phyloP scores from a whole-genome alignment of 2,113 vertebrate species.

The Ginglymostoma cirratum region DNA sequence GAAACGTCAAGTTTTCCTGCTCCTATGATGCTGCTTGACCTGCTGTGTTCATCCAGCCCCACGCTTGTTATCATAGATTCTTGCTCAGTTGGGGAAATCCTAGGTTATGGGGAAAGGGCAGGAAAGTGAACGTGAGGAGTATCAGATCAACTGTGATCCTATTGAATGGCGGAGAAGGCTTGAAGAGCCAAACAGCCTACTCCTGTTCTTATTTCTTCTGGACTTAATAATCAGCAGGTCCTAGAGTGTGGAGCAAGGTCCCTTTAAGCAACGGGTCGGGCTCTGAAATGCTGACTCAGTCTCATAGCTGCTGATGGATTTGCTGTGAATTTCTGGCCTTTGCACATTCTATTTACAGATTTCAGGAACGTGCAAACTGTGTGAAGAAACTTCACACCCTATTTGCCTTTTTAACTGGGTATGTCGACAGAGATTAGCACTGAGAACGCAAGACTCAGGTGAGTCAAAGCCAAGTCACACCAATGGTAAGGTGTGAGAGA shows the following conservation, averaged over 20 bases:
- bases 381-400: not conserved
- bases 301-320: not conserved
- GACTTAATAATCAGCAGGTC: not conserved
- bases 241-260: not conserved
- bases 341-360: not conserved
- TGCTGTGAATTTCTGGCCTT: not conserved
- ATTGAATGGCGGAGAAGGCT: too few relatives aligned
- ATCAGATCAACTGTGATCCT: too few relatives aligned
- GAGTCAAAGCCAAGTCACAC: not conserved
- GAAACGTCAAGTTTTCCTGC: too few relatives aligned
- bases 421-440: not conserved
- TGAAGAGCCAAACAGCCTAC: too few relatives aligned
- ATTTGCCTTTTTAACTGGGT: not conserved
- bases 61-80: too few relatives aligned
- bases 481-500: not conserved
- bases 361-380: not conserved
- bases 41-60: too few relatives aligned
- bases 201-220: too few relatives aligned
- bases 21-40: too few relatives aligned
- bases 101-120: too few relatives aligned
- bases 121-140: too few relatives aligned
- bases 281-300: not conserved
- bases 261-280: not conserved
- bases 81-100: too few relatives aligned
- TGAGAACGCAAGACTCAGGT: not conserved